Evolutionary conservation across 2,797 vertebrate genomes (phyloP), one percentile per base, ranked within the genome.

Genomic region (Danio albolineatus): DNA sequence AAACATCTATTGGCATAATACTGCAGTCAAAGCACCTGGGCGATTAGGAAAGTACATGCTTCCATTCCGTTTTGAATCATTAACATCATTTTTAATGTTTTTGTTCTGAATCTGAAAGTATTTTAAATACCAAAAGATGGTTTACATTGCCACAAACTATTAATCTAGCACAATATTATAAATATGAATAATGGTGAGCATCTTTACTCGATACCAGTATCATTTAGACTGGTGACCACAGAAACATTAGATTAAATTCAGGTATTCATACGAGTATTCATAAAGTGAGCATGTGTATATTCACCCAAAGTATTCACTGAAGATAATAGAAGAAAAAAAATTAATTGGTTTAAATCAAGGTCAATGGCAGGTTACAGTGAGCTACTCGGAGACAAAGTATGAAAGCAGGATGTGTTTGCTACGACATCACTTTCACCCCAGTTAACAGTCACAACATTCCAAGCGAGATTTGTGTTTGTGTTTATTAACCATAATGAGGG

Each of bases 401-500:
- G 16, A n/a, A 39, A 62, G 16, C 38, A 62, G 14, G 7, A 39
- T 13, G 16, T 36, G 41, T 41, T 70, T 54, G 66, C 53, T 39
- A 41, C 16, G 19, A 43, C 7, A 71, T 54, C 67, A 56, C 12
- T 71, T 56, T 54, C 51, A 71, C 49, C 38, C 38, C 69, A 56
- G 38, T 71, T 71, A 41, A 71, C 38, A 56, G n/a, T 21, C 17
- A 6, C 12, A 41, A 51, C 69, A 56, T 71, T 71, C 69, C 69
- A 54, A 56, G 4, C 21, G 51, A 43, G 12, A 54, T 21, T 10
- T 41, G 69, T 41, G 60, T 41, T 41, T 36, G 56, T 57, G 44
- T 51, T 49, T 41, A 54, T 19, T n/a, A 71, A 56, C 51, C 51
- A 56, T 54, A 71, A 71, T 56, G 51, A 71, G 69, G 69, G 38